phyloP scores from a whole-genome alignment of 2,113 vertebrate genomes.

The Meriones unguiculatus region DNA sequence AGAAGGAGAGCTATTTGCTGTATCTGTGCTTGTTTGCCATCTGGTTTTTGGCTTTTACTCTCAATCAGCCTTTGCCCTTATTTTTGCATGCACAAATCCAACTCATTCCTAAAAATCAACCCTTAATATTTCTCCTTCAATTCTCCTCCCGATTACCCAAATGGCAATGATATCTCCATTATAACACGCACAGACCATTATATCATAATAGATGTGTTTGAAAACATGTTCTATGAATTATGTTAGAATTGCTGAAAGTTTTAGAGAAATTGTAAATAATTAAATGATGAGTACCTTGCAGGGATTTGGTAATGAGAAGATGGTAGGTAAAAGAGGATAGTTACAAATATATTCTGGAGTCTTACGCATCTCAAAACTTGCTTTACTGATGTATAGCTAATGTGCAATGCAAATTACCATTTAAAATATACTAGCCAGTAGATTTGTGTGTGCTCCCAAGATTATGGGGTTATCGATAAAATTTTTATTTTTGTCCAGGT shows the following conservation, averaged over 20 bases:
- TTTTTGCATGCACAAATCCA: background rate
- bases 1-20: background rate
- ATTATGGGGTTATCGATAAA: background rate
- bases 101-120: background rate
- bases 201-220: background rate
- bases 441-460: background rate
- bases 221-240: background rate
- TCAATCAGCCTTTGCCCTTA: background rate
- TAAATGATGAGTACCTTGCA: background rate
- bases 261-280: constrained; percentile 18
- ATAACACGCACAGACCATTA: background rate
- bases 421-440: background rate
- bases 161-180: background rate
- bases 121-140: background rate
- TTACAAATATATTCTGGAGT: background rate
- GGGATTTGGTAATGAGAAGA: background rate
- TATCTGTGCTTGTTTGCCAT: background rate
- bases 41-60: background rate
- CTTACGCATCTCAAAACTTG: background rate
- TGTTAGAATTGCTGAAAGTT: background rate
- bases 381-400: background rate
- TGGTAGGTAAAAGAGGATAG: background rate
- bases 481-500: background rate
- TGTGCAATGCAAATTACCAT: background rate
- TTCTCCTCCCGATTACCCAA: background rate